Evolutionary conservation across 2,888 invertebrate species (phyloP).

Genomic region (Drosophila neutralis): DNA sequence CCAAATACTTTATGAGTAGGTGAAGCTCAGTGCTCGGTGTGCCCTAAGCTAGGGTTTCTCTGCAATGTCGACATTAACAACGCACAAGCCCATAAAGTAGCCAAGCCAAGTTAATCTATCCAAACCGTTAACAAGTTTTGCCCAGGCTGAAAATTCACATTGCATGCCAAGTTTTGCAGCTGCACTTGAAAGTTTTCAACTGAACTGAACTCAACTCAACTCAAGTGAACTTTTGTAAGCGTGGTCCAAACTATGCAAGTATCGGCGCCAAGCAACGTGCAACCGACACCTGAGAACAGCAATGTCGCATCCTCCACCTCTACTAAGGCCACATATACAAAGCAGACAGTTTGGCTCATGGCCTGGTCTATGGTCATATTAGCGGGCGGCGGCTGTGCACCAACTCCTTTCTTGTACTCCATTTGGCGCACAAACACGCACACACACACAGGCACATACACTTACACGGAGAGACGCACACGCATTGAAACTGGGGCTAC

Average conservation of each 20-base stretch:
- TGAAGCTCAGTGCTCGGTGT: conserved; percentile 6
- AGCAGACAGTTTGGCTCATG: conserved; percentile 22
- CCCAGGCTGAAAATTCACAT: conserved; percentile 31
- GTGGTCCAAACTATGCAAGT: conserved; percentile 38
- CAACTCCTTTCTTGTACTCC: conserved; percentile 18
- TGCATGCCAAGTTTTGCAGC: conserved; percentile 58
- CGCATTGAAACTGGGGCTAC: conserved; percentile 43
- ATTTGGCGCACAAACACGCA: conserved; percentile 11
- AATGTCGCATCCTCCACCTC: conserved; percentile 3
- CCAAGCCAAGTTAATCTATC: conserved; percentile 51
- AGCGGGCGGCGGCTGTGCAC: not conserved
- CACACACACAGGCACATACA: conserved; percentile 4
- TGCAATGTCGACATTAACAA: conserved; percentile 48
- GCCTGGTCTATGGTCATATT: conserved; percentile 17
- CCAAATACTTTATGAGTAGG: conserved; percentile 36
- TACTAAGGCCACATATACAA: not conserved
- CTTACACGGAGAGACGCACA: conserved; percentile 2
- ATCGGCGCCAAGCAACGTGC: not conserved
- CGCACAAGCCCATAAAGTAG: conserved; percentile 14
- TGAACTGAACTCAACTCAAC: conserved; percentile 54
- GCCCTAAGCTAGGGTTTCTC: conserved; percentile 40
- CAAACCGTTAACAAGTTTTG: conserved; percentile 44
- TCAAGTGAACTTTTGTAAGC: conserved; percentile 59
- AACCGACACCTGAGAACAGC: conserved; percentile 53
- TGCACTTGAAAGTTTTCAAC: conserved; percentile 76